Base-by-base conservation (phyloP, 2,888 invertebrate species). In the Drosophila hamatofila region DNA sequence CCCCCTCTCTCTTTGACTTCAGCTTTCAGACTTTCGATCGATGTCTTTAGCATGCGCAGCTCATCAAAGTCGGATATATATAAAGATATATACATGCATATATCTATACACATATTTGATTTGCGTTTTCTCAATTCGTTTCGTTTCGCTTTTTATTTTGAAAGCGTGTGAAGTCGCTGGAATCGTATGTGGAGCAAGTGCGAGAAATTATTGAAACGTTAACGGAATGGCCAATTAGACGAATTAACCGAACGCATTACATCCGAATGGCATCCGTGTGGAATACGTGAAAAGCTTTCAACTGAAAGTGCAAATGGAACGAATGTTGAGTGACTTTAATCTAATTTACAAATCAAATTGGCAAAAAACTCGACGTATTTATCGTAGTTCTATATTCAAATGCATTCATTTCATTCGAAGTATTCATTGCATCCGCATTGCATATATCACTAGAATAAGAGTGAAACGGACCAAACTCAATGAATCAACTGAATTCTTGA, bases 141-240 rank as follows among this genome's bases (percentile, higher is more conserved):
- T 54, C 63, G 33, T 78, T 77, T 77, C 76, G 76, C 73, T 69
- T 69, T 76, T 76, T 64, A 62, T 73, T 69, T 76, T 63, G 74
- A 74, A 78, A 71, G 78, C 78, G 75, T 78, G 78, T 67, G 63
- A 78, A 74, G 44, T 23, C 30, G 55, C 41, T 18, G 39, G n/a
- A n/a, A 3, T n/a, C n/a, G 41, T 8, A 51, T 59, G 12, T 61
- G 61, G 64, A 64, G 64, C 64, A 51, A 65, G 41, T 68, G 25
- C 61, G 60, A 75, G 61, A 71, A 75, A 75, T 76, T 62, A 57
- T 57, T 52, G 52, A 25, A 55, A 85, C 86, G 76, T 48, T 35
- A 12, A 5, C 46, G 33, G 82, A 66, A 83, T 83, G 35, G 33
- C 21, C 65, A 85, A 82, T 80, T 77, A 75, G 55, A 39, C 46